A percentile compares a stretch with the other conserved stretches of the same genome.
These are phyloP conservation scores for Anthonomus grandis DNA, from an alignment of 1,140 invertebrate genomes.

Conservation along the genomic window DNA sequence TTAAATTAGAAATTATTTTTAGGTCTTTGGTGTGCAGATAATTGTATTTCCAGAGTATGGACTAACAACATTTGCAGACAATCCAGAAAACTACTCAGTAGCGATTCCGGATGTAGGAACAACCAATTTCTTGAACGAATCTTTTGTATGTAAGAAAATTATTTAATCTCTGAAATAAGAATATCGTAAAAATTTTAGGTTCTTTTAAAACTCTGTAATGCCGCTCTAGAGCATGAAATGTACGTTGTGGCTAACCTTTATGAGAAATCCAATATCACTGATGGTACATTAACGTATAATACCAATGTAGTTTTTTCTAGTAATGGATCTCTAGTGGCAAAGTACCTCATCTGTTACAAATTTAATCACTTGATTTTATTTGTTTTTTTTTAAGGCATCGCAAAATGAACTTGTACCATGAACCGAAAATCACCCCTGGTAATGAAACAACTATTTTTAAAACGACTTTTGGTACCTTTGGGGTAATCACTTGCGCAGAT, in stretches of 20 bases:
- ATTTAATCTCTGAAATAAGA: no score
- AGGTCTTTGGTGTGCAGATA: slow-evolving; percentile 64
- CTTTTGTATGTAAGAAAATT: no score
- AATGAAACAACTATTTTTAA: slow-evolving; percentile 55
- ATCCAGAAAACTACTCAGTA: slow-evolving; percentile 29
- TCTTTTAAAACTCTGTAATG: slow-evolving; percentile 48
- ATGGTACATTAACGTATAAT: slow-evolving; percentile 57
- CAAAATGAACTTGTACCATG: slow-evolving; percentile 64
- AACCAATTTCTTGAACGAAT: background rate
- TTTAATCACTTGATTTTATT: background rate
- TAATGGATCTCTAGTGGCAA: slow-evolving; percentile 45
- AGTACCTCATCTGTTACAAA: no score
- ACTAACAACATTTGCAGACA: slow-evolving; percentile 46
- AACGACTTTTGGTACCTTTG: slow-evolving; percentile 83
- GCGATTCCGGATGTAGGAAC: slow-evolving; percentile 15
- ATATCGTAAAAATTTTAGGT: no score
- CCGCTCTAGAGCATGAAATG: slow-evolving; percentile 47
- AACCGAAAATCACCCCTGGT: slow-evolving; percentile 53
- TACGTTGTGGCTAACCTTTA: slow-evolving; percentile 72
- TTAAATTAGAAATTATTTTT: slow-evolving; percentile 4
- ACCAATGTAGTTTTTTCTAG: slow-evolving; percentile 66
- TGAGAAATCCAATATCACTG: slow-evolving; percentile 50
- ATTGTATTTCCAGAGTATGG: slow-evolving; percentile 81
- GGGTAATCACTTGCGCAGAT: slow-evolving; percentile 73
- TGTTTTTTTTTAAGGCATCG: slow-evolving; percentile 55